Percentiles rank a stretch among this genome's conserved stretches.
Conservation (phyloP, 2,888 invertebrate genomes). For the Brachyopa scutellaris region DNA sequence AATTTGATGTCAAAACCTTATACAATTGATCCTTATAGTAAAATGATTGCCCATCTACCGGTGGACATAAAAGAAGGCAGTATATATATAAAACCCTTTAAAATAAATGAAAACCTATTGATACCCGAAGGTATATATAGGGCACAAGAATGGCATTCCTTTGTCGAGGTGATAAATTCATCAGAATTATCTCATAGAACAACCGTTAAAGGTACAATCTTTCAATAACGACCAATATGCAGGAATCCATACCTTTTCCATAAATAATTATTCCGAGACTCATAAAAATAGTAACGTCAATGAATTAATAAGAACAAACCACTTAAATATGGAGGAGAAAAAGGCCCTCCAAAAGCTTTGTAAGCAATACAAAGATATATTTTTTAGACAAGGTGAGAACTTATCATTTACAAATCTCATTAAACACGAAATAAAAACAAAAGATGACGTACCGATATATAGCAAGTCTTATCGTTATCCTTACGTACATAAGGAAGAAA, state of each 20-base stretch:
- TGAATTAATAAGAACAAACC: background rate
- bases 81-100: constrained; percentile 17
- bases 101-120: constrained; percentile 2
- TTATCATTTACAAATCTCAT: constrained; percentile 60
- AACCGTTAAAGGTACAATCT: background rate
- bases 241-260: background rate
- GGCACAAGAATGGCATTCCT: constrained; percentile 21
- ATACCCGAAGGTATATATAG: constrained; percentile 42
- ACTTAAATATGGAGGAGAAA: background rate
- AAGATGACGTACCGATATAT: constrained; percentile 73
- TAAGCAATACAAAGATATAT: constrained; percentile 40
- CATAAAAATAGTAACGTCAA: constrained; percentile 64
- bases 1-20: constrained; percentile 31
- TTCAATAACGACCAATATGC: background rate
- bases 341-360: constrained; percentile 47
- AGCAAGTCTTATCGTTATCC: constrained; percentile 77
- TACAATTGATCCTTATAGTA: constrained; percentile 14
- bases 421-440: constrained; percentile 77
- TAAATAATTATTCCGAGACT: no score
- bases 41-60: constrained; percentile 20
- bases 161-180: constrained; percentile 35
- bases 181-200: background rate
- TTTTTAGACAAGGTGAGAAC: constrained; percentile 39
- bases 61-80: constrained; percentile 37
- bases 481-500: constrained; percentile 75